These are phyloP conservation scores for Seira sanloemensis DNA, from an alignment of 2,888 invertebrate genomes.

Conservation along the genomic window DNA sequence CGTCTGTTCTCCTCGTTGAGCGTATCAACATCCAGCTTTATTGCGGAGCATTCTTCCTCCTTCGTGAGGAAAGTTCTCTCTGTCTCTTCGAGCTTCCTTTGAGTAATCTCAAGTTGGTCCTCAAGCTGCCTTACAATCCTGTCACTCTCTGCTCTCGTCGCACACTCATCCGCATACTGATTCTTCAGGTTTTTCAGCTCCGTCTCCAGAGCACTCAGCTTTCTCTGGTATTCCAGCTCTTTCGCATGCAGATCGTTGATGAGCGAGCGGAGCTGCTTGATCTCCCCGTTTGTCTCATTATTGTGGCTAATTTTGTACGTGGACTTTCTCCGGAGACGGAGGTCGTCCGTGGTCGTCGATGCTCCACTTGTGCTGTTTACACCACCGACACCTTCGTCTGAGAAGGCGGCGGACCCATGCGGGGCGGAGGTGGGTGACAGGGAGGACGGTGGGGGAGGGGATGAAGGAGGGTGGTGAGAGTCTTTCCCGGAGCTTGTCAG, in stretches of 20 bases:
- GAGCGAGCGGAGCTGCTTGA: slow-evolving; percentile 72
- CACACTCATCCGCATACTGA: slow-evolving; percentile 68
- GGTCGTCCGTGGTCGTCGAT: slow-evolving; percentile 62
- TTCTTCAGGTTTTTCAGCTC: slow-evolving; percentile 72
- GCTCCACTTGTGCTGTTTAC: slow-evolving; percentile 40
- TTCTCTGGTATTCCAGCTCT: slow-evolving; percentile 72
- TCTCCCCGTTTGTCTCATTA: slow-evolving; percentile 71
- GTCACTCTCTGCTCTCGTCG: slow-evolving; percentile 69
- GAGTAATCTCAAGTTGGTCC: slow-evolving; percentile 71
- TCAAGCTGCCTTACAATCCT: slow-evolving; percentile 72
- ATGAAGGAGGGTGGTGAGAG: slow-evolving; percentile 5
- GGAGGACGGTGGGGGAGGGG: not conserved
- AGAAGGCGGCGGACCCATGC: slow-evolving; percentile 44
- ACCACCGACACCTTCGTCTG: slow-evolving; percentile 61
- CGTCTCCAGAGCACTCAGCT: slow-evolving; percentile 72
- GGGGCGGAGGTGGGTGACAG: slow-evolving; percentile 31
- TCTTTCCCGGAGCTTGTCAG: slow-evolving; percentile 23
- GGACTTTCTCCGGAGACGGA: slow-evolving; percentile 73
- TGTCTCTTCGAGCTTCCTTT: slow-evolving; percentile 70
- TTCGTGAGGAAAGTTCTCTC: slow-evolving; percentile 73
- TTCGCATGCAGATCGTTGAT: slow-evolving; percentile 73
- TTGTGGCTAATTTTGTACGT: slow-evolving; percentile 74
- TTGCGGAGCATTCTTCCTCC: slow-evolving; percentile 74
- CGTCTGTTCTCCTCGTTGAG: slow-evolving; percentile 74
- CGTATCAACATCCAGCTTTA: slow-evolving; percentile 74